A percentile compares a stretch with the other conserved stretches of the same genome.
Evolutionary conservation across 2,113 vertebrate genomes (phyloP).

Genomic region (Rhegmatorhina hoffmannsi): DNA sequence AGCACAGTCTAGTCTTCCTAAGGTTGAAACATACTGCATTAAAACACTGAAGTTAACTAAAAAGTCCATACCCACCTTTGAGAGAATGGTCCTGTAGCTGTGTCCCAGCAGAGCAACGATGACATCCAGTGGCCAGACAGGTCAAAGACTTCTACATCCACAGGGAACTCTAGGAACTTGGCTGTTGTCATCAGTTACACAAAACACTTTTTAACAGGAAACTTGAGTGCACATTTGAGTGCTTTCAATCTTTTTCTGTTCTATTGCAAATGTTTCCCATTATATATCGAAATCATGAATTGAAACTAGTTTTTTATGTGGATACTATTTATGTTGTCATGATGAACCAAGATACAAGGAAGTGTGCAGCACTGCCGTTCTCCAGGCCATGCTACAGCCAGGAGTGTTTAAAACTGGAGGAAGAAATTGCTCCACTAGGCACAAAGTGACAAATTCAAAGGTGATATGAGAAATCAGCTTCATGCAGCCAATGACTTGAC

Average conservation of each 20-base stretch:
- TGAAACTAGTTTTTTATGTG: background rate
- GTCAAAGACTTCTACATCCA: background rate
- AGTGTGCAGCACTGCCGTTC: background rate
- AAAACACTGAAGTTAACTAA: background rate
- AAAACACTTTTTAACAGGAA: background rate
- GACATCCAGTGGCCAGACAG: constrained; percentile 60
- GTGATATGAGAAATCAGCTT: background rate
- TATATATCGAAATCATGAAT: background rate
- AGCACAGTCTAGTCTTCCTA: background rate
- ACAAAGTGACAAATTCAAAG: background rate
- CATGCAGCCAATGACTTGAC: background rate
- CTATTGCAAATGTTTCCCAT: background rate
- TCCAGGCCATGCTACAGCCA: background rate
- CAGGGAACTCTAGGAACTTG: background rate
- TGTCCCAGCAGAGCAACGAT: constrained; percentile 10
- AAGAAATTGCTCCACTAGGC: background rate
- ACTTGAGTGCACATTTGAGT: background rate
- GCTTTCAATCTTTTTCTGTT: background rate
- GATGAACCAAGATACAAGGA: background rate
- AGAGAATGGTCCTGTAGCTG: background rate
- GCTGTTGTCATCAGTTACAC: background rate
- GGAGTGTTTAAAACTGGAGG: background rate
- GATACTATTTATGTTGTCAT: background rate
- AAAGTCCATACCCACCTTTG: background rate
- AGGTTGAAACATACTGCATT: background rate